phyloP scores from a whole-genome alignment of 2,888 invertebrate genomes.

The Eupithecia exiguata region DNA sequence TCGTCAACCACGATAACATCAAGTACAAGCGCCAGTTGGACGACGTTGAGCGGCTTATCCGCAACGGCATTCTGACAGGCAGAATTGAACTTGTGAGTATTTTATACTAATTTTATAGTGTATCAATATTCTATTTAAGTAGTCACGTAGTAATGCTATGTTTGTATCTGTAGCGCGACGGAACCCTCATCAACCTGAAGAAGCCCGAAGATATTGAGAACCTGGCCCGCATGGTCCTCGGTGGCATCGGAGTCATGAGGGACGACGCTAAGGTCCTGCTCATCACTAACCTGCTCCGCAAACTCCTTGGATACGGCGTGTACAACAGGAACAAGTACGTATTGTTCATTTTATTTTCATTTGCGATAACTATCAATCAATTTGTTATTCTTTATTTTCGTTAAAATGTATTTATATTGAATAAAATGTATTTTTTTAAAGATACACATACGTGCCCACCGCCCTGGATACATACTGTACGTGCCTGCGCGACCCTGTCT shows the following conservation, averaged over 20 bases:
- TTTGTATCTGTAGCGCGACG: slow-evolving; percentile 72
- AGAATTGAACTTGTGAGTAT: slow-evolving; percentile 69
- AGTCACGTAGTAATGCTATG: background rate
- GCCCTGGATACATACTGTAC: slow-evolving; percentile 86
- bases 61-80: slow-evolving; percentile 74
- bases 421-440: slow-evolving; percentile 43
- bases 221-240: slow-evolving; percentile 86
- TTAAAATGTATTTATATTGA: background rate
- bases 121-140: background rate
- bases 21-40: slow-evolving; percentile 63
- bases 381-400: background rate
- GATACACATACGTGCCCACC: slow-evolving; percentile 82
- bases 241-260: slow-evolving; percentile 82
- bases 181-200: slow-evolving; percentile 84
- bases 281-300: slow-evolving; percentile 67
- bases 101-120: background rate
- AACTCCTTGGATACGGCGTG: slow-evolving; percentile 64
- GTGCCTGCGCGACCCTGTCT: slow-evolving; percentile 88
- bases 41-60: slow-evolving; percentile 80
- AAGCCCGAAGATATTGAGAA: slow-evolving; percentile 86
- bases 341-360: slow-evolving; percentile 22
- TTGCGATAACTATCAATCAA: background rate
- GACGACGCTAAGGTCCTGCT: slow-evolving; percentile 83
- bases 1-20: slow-evolving; percentile 62
- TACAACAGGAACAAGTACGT: slow-evolving; percentile 76